phyloP scores from a whole-genome alignment of 23 tunicate genomes.

The Phallusia fumigata region DNA sequence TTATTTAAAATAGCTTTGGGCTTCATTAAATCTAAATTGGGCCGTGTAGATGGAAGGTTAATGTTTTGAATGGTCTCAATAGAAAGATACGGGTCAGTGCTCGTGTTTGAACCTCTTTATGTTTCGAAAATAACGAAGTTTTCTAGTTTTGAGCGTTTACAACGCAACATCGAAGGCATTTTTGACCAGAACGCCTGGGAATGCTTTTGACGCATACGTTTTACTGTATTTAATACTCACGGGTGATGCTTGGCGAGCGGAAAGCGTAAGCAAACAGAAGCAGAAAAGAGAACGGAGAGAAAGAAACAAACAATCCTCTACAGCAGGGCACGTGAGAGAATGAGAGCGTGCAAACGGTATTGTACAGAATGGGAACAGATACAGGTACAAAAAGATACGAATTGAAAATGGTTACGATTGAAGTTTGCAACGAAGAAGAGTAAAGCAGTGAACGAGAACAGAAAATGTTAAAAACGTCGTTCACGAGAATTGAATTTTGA shows the following conservation, averaged over 20 bases:
- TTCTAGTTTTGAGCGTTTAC: too few relatives aligned
- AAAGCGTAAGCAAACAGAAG: neutral
- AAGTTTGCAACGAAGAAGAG: neutral
- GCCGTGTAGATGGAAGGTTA: too few relatives aligned
- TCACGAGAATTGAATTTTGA: too few relatives aligned
- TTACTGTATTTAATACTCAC: slow-evolving; percentile 9
- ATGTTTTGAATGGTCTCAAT: too few relatives aligned
- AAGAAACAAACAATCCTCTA: slow-evolving; percentile 1
- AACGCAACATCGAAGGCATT: too few relatives aligned
- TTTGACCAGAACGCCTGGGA: too few relatives aligned
- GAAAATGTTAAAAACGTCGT: neutral
- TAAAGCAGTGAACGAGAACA: neutral
- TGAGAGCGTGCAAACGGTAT: neutral
- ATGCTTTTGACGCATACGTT: too few relatives aligned
- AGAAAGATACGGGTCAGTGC: too few relatives aligned
- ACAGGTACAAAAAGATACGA: neutral
- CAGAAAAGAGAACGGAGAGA: neutral
- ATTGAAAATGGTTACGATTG: neutral
- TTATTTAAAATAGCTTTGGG: too few relatives aligned
- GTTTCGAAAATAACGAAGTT: too few relatives aligned
- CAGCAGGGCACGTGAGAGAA: slow-evolving; percentile 17
- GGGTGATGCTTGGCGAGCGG: neutral
- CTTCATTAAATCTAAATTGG: too few relatives aligned
- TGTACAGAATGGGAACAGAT: neutral
- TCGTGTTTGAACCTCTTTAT: too few relatives aligned